Evolutionary conservation across 2,888 invertebrate genomes (phyloP), one percentile per base, ranked within the genome.

Genomic region (Synergus gifuensis): DNA sequence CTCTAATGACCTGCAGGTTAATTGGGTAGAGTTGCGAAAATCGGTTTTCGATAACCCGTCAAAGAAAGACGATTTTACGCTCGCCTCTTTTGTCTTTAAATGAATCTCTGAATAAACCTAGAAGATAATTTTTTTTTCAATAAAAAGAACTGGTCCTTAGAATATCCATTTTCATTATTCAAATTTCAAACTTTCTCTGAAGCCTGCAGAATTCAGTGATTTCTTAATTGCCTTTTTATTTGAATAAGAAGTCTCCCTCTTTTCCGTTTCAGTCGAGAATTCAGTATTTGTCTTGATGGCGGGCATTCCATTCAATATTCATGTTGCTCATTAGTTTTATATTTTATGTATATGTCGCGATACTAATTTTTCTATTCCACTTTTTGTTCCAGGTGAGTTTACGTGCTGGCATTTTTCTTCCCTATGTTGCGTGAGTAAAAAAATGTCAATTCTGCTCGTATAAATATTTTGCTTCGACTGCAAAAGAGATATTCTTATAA

Each of bases 41-140:
- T 62, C 12, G 62, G 28, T 62, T 62, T 62, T 28, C 28, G 62
- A 62, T 62, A 62, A 62, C 28, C 5, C 4, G 62, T 28, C 62
- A 62, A 62, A 62, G 62, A 28, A 62, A 62, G 62, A 14, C 12
- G 28, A 62, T 62, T 62, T 62, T 12, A 62, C 62, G 62, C 62
- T 62, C 62, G 28, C 62, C 22, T 62, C 62, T 62, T 62, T 62
- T 62, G 62, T 62, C 28, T 62, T 62, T 62, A 28, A 62, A 62
- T 62, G 62, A 62, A 62, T 62, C 62, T 28, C 62, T 62, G 62
- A 22, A 62, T 62, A 12, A 12, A 28, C 12, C 62, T 28, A 5
- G 28, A 14, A 14, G 22, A 62, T 22, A 12, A 28, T 28, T 28
- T 62, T 62, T 58, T 62, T 28, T 28, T 14, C 28, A 62, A 28